Percentiles rank a stretch among this genome's conserved stretches.
Conservation (phyloP, 2,888 invertebrate genomes). For the Cacoxenus indagator region DNA sequence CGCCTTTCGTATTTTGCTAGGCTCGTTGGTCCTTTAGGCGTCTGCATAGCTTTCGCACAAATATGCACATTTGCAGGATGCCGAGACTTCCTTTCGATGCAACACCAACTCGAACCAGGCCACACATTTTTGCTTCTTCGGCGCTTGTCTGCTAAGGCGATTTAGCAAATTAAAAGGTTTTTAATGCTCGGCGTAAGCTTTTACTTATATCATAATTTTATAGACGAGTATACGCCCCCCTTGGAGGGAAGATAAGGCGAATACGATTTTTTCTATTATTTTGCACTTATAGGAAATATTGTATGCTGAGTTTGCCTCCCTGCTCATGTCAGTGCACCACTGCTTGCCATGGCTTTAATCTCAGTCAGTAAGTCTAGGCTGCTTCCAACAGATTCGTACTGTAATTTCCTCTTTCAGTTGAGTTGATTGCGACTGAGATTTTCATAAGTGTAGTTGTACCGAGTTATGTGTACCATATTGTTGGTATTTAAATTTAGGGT, state of each 20-base stretch:
- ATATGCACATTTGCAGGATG: constrained; percentile 2
- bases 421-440: not conserved
- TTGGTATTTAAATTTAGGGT: not conserved
- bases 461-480: not conserved
- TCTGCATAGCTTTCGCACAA: constrained; percentile 31
- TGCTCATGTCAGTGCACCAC: not conserved
- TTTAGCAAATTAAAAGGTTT: constrained; percentile 70
- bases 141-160: constrained; percentile 67
- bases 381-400: not conserved
- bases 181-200: constrained; percentile 68
- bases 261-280: not conserved
- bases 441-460: not conserved
- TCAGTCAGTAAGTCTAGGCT: not conserved
- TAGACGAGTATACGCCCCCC: constrained; percentile 24
- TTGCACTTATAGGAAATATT: not conserved
- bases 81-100: constrained; percentile 17
- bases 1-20: constrained; percentile 40
- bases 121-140: constrained; percentile 26
- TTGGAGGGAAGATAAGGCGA: too few relatives aligned
- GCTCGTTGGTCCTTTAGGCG: constrained; percentile 50
- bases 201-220: constrained; percentile 66
- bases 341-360: not conserved
- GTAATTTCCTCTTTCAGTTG: constrained; percentile 9
- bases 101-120: constrained; percentile 5
- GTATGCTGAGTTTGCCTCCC: not conserved